Evolutionary conservation across 2,113 vertebrate species (phyloP), one percentile per base, ranked within the genome.

Genomic region (Cyanoramphus novaezelandiae): DNA sequence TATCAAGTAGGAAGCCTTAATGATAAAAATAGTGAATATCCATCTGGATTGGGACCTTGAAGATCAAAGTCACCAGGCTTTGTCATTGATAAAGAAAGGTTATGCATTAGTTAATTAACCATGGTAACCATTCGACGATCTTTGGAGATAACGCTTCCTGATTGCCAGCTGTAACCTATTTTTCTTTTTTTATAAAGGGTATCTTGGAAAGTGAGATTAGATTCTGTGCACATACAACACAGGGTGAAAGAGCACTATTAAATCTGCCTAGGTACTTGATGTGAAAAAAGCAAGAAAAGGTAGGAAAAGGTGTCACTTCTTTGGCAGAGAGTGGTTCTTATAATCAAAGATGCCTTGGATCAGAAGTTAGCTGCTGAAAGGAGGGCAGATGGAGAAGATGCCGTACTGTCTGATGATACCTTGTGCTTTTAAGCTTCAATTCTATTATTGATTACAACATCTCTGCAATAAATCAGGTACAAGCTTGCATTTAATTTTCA

Each of bases 361-460:
- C 81, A 95, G 85, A 93, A 80, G 17, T 55, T 63, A 50, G 72
- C 46, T 25, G 24, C 37, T 77, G 67, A 52, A 39, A 44, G 60
- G 83, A 74, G 44, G 75, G 52, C 27, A 64, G 50, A 28, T 83
- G 60, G 80, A 83, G 76, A 69, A 29, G 89, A 13, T 88, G 64
- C 62, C 90, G 4, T 67, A 21, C 49, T 78, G 75, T 86, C 77
- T 78, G 81, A 82, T 65, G 39, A 94, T 69, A 72, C n/a, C 79
- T n/a, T 11, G 14, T 83, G 69, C 87, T 96, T 95, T 95, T 86
- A 82, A 95, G 57, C 59, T 93, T 97, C 78, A 95, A 52, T 71
- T 86, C 88, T 33, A 67, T 93, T 94, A 96, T 97, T 95, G 87
- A 97, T 97, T 97, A 84, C 83, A 92, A 81, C 43, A n/a, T 33